A percentile compares a stretch with the other conserved stretches of the same genome.
These are phyloP conservation scores for Drosophila kikkawai DNA, from an alignment of 1,140 invertebrate genomes.

Conservation along the genomic window DNA sequence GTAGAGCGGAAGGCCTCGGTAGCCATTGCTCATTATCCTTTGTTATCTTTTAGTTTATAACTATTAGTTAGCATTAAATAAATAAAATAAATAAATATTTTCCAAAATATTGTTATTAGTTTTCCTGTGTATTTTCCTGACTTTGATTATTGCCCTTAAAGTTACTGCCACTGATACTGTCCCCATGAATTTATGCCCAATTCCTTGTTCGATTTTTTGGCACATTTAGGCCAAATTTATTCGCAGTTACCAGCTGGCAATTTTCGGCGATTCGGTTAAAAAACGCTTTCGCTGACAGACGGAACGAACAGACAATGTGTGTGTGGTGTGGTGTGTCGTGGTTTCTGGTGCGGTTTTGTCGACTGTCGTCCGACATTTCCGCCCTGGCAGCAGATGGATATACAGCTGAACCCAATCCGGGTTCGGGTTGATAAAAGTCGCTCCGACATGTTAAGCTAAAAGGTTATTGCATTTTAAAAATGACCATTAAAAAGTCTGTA, in stretches of 20 bases:
- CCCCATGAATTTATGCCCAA: slow-evolving; percentile 27
- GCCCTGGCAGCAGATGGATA: slow-evolving; percentile 22
- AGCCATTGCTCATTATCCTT: no score
- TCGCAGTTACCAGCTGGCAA: slow-evolving; percentile 25
- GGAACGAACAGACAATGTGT: slow-evolving; percentile 16
- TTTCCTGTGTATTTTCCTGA: slow-evolving; percentile 11
- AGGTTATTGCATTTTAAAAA: slow-evolving; percentile 45
- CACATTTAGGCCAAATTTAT: slow-evolving; percentile 44
- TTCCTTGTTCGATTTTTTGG: slow-evolving; percentile 33
- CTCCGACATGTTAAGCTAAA: slow-evolving; percentile 17
- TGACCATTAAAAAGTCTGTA: slow-evolving; percentile 20
- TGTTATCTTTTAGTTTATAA: no score
- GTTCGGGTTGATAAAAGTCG: slow-evolving; percentile 45
- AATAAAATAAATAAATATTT: no score
- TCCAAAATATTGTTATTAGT: no score
- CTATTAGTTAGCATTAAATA: no score
- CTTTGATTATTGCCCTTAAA: slow-evolving; percentile 9
- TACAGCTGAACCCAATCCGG: slow-evolving; percentile 17
- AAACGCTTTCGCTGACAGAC: slow-evolving; percentile 38
- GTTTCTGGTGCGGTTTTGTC: slow-evolving; percentile 36
- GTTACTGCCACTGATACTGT: slow-evolving; percentile 17
- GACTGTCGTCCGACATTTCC: slow-evolving; percentile 29
- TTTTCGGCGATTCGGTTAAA: slow-evolving; percentile 35
- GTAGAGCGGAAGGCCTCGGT: no score
- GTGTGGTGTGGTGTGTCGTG: slow-evolving; percentile 1